Evolutionary conservation across 2,888 invertebrate species (phyloP), one percentile per base, ranked within the genome.

Genomic region (Tinea semifulvella): DNA sequence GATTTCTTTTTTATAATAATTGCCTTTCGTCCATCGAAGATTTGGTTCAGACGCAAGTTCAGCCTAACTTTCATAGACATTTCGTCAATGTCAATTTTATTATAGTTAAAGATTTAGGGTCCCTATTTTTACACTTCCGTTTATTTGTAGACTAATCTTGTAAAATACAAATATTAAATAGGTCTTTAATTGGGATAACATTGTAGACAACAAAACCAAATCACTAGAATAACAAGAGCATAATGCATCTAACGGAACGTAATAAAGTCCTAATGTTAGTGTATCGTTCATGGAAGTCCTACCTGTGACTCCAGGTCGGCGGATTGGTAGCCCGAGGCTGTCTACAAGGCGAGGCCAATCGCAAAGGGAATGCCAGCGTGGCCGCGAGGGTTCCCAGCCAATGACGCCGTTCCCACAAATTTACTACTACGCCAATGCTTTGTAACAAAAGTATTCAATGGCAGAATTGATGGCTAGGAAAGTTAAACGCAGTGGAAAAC

Each of bases 361-460:
- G 47, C 55, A 65, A 51, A 50, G 68, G 64, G 68, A 71, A 71
- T 61, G 61, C 54, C 55, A 22, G 40, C 11, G 17, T 40, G 57
- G 64, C 71, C 71, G 55, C 56, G 56, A 63, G 68, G 67, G 71
- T 69, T 69, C 72, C 61, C 67, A 64, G 56, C 67, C 60, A 58
- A 53, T 54, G 55, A 54, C 55, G 53, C 54, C 56, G 62, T 76
- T 79, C 77, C 73, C 77, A 77, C 74, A 64, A 47, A 45, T 27
- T 20, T 38, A 16, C 14, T 22, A 43, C 26, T 43, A 22, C 45
- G 13, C 39, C 19, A 40, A 27, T 36, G 42, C 46, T 46, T 43
- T 43, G 13, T 27, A 22, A 13, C 26, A 46, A 46, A 42, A 44
- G 22, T 22, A 40, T 17, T 40, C 40, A 22, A 22, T 40, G 22